Base-by-base conservation (phyloP, 2,888 invertebrate genomes). In the Apotomis turbidana region DNA sequence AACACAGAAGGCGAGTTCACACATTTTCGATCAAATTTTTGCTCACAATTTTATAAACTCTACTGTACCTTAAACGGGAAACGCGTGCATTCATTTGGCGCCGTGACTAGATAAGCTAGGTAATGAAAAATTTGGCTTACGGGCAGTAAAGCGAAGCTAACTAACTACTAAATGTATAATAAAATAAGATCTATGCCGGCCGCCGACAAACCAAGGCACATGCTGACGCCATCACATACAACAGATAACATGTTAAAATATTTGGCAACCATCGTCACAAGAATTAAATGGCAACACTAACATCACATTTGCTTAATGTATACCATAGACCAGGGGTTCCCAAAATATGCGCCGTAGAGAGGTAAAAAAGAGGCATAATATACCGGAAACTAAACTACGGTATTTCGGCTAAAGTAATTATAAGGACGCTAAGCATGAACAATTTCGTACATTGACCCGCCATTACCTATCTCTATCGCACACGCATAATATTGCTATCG, bases 251-350 rank as follows among this genome's bases (percentile, higher is more conserved):
- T 77, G 78, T 80, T 78, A 83, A 83, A 82, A 84, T 83, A 85
- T 90, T 90, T 90, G 90, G 90, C 90, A 89, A 86, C 84, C 83
- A 81, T 83, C 78, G 80, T 84, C 83, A 84, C 84, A 79, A 80
- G 60, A 69, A 77, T 79, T 76, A 82, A 78, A 88, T 87, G 87
- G 87, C 88, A 88, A 88, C 87, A 83, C 79, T 80, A 80, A 79
- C 72, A 87, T 87, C 84, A 85, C 85, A 82, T 74, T 76, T 76
- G 72, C 73, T 74, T 76, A 76, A 76, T 78, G 74, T 74, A 74
- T 77, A 74, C 78, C 79, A 79, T 78, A 80, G 64, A 73, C 71
- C 27, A 27, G 27, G 27, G 27, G 27, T 2, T 27, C 27, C 27
- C 2, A 27, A 27, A 27, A 1, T 27, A 27, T 27, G 27, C 27